Evolutionary conservation across 2,113 vertebrate species (phyloP).

Genomic region (Baryphthengus martii): DNA sequence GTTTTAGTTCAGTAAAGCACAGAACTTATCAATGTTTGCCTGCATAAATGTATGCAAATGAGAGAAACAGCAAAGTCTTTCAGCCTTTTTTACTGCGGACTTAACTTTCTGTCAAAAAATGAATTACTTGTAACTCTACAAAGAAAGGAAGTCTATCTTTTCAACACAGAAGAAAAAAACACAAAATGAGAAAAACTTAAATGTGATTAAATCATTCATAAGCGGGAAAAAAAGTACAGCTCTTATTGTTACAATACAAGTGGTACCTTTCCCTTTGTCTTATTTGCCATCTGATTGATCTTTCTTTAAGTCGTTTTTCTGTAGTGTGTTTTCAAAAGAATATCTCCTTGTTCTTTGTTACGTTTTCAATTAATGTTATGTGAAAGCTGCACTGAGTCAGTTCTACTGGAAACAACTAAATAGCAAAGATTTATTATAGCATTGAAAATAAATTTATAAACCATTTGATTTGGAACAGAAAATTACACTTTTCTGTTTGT

Average conservation of each 20-base stretch:
- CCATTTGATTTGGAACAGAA: background rate
- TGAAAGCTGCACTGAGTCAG: background rate
- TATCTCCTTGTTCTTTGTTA: background rate
- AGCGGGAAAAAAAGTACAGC: background rate
- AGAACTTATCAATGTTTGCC: background rate
- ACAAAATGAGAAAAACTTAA: background rate
- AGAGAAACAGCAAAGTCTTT: background rate
- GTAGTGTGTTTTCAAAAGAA: background rate
- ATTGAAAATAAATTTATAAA: background rate
- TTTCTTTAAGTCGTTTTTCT: background rate
- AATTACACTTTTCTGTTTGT: background rate
- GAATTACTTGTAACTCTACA: background rate
- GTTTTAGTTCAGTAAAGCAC: background rate
- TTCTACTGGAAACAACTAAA: background rate
- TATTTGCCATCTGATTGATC: background rate
- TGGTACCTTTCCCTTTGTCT: background rate
- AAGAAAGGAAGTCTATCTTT: background rate
- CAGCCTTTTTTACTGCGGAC: background rate
- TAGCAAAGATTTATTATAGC: background rate
- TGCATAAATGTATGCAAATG: background rate
- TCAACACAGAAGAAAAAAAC: background rate
- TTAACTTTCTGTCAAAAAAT: background rate
- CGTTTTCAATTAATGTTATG: background rate
- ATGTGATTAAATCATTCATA: background rate
- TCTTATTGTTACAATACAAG: background rate